Base-by-base conservation (phyloP, 2,113 vertebrate genomes). In the Macaca nemestrina region DNA sequence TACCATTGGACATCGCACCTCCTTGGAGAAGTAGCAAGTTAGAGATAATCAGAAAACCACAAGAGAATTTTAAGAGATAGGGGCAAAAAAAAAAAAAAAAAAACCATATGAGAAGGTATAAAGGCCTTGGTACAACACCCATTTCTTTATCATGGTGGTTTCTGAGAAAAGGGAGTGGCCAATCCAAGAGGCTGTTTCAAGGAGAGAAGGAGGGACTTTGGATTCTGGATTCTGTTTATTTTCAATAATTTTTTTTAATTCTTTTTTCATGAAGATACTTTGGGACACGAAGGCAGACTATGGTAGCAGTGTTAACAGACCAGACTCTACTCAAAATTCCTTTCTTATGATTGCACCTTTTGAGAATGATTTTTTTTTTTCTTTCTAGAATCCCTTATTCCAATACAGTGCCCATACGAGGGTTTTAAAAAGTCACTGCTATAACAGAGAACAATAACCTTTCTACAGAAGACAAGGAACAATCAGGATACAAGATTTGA, bases 211-310 rank as follows among this genome's bases (percentile, higher is more conserved):
- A 3, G 95, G 40, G 17, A 13, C 68, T 89, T 93, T 80, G 18
- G 4, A 13, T 90, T 93, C 87, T 80, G 16, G 4, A 13, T 92
- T 95, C 83, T 88, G 14, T 83, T 76, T 88, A 88, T 84, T 97
- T 93, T n/a, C 22, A 68, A 8, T 81, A 22, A 52, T 30, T 78
- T 13, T 52, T 57, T 81, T 76, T 81, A 50, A 18, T 70, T 80
- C 92, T 89, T 90, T 72, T 91, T 67, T 81, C 22, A 43, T 70
- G 52, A 85, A 68, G 22, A 40, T 25, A 40, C 95, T 14, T 80
- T 8, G 32, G 85, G 55, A 83, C 43, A 35, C 1, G 11, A 61
- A 95, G 23, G 7, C 25, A 32, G 4, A 92, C 10, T 25, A 4
- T 32, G 45, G 61, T 80, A 48, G 70, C 3, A 64, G 45, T 85